Evolutionary conservation across 1,140 invertebrate species (phyloP), one percentile per base, ranked within the genome.

Genomic region (Sarcophaga peregrina): DNA sequence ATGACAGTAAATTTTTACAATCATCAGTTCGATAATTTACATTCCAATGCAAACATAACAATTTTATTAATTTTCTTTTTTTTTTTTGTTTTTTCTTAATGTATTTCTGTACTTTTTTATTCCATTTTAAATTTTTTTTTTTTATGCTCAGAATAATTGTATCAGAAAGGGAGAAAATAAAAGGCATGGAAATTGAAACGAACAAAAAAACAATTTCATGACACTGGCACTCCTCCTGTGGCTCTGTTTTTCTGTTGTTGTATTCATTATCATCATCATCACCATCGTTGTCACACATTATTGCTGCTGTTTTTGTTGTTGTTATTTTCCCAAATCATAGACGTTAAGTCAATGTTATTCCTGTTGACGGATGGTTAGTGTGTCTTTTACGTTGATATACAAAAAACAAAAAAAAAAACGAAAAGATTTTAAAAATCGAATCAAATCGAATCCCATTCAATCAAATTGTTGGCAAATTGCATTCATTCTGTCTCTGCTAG

Each of bases 381-480:
- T 68, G 62, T 68, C 62, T 68, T 68, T 68, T 20, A n/a, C 62
- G 17, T 68, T 68, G 25, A 37, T 37, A 37, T 37, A 37, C 25
- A 37, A 37, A 37, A 37, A 37, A 37, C 1, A 37, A 37, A 25
- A 17, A 68, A 8, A n/a, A n/a, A n/a, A n/a, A n/a, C n/a, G n/a
- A n/a, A n/a, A 68, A 68, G 20, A 25, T 78, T n/a, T 76, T 78
- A 17, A 52, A 78, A 78, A 78, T 78, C 75, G 75, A 78, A 78
- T 78, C 75, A 78, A 78, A 78, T 78, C 75, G 75, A 78, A 78
- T 78, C 75, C 75, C 75, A 25, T 78, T 78, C 75, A 78, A 78
- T 78, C 75, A 78, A 78, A 78, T 78, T 78, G 75, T 78, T 78
- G 75, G 75, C 75, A 78, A 78, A 78, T 78, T 78, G 48, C 75